A percentile compares a stretch with the other conserved stretches of the same genome.
Conservation (phyloP, 2,797 vertebrate species). For the Xenops minutus region DNA sequence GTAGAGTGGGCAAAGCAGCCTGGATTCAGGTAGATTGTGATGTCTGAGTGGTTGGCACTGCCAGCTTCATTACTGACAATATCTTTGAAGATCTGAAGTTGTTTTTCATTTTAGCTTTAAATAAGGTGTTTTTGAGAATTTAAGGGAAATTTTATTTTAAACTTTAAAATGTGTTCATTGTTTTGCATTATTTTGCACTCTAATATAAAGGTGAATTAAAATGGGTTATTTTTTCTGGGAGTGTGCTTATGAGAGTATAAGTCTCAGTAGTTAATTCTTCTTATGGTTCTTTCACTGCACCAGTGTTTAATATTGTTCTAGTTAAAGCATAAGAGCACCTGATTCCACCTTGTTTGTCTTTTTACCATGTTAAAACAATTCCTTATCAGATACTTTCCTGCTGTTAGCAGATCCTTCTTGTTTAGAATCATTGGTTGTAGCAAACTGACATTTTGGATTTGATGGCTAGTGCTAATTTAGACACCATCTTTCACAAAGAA, state of each 20-base stretch:
- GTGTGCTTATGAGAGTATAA: fast-evolving
- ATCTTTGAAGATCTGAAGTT: background rate
- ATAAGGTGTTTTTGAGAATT: background rate
- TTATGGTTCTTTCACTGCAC: background rate
- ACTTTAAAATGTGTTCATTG: background rate
- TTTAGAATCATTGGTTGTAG: background rate
- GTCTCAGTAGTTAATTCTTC: background rate
- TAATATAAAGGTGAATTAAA: background rate
- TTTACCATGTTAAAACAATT: background rate
- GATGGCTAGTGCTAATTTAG: background rate
- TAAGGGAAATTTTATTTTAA: background rate
- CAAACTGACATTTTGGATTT: background rate
- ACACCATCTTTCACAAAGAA: background rate
- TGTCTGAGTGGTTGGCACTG: fast-evolving
- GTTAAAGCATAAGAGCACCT: background rate
- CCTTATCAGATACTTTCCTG: background rate
- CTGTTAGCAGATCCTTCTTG: background rate
- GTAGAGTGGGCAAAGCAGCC: background rate
- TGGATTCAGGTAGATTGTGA: fast-evolving
- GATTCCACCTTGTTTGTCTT: background rate
- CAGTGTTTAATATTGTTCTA: background rate
- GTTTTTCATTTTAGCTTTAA: background rate
- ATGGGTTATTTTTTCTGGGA: background rate
- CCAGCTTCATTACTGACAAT: background rate
- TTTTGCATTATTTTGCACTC: background rate